Conservation (phyloP, 2,113 vertebrate genomes). For the Turnix velox region DNA sequence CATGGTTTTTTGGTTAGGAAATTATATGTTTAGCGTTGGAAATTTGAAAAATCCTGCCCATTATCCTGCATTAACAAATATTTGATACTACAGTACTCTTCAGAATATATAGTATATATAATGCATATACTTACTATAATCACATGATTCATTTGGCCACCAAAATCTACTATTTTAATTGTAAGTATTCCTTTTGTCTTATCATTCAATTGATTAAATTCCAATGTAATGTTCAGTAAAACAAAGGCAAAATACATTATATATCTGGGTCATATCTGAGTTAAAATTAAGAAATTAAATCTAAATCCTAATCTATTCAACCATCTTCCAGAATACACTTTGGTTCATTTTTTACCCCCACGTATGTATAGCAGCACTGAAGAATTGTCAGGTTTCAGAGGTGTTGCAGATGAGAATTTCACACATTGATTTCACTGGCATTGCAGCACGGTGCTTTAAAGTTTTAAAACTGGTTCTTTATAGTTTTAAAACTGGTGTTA, state of each 20-base stretch:
- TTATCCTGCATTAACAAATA: neutral
- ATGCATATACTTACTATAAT: neutral
- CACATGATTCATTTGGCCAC: neutral
- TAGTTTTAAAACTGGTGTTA: no score
- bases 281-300: conserved; percentile 36
- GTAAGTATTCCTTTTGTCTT: neutral
- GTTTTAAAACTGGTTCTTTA: no score
- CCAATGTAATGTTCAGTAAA: neutral
- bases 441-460: neutral
- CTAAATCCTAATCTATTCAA: neutral
- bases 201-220: neutral
- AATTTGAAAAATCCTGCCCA: neutral
- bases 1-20: neutral
- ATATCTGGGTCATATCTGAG: neutral
- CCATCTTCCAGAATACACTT: neutral
- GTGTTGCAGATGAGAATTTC: neutral
- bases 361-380: neutral
- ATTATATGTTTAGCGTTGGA: neutral
- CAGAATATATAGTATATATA: no score
- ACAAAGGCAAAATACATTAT: neutral
- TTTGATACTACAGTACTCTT: neutral
- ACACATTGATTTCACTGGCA: neutral
- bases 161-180: neutral
- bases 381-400: neutral
- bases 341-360: neutral